Evolutionary conservation across 2,113 vertebrate genomes (phyloP).

Genomic region (Falco punctatus): DNA sequence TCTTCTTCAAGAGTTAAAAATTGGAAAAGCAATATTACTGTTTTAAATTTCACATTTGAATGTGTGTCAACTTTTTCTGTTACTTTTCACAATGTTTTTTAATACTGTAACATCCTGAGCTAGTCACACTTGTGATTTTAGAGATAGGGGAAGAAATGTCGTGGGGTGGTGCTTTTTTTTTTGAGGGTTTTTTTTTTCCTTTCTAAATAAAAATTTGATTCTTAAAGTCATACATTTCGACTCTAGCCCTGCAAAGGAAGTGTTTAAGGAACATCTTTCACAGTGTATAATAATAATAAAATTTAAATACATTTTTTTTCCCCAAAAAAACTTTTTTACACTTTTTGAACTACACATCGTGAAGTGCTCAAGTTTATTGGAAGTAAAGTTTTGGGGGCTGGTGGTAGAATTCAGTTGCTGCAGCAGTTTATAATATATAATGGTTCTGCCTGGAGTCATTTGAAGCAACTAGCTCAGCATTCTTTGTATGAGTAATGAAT

Average conservation of each 20-base stretch:
- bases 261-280: background rate
- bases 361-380: background rate
- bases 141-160: background rate
- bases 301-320: too few species aligned
- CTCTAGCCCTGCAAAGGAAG: background rate
- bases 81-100: conserved; percentile 62
- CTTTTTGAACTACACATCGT: background rate
- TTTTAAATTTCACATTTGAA: conserved; percentile 31
- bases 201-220: background rate
- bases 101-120: conserved; percentile 43
- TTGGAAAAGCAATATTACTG: background rate
- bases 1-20: background rate
- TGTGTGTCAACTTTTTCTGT: conserved; percentile 56
- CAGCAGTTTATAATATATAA: background rate
- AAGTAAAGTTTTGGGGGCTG: background rate
- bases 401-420: background rate
- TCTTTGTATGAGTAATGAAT: background rate
- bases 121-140: background rate
- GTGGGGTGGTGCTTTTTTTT: background rate
- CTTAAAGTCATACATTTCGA: background rate
- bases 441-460: background rate
- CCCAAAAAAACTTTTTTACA: background rate
- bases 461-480: background rate
- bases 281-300: too few species aligned
- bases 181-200: background rate